phyloP scores from a whole-genome alignment of 2,113 vertebrate genomes.

The Hypocryptadius cinnamomeus region DNA sequence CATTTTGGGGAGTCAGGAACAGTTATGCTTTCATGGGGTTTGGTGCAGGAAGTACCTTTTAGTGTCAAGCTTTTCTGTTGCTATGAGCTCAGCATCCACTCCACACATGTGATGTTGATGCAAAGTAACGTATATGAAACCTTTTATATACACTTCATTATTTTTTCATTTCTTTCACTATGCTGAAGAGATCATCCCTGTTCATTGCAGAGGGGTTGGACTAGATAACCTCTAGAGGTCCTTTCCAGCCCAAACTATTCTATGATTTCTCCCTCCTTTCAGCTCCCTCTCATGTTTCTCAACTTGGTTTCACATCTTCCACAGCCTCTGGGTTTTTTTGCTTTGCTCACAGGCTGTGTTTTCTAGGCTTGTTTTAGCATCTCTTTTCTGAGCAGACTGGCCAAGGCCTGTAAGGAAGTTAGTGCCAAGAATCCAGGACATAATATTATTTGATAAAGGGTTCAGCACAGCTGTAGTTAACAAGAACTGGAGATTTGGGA shows the following conservation, averaged over 20 bases:
- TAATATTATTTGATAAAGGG: neutral
- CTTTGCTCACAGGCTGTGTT: neutral
- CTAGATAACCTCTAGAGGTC: neutral
- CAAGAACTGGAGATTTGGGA: neutral
- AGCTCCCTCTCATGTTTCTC: neutral
- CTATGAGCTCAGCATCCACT: conserved; percentile 28
- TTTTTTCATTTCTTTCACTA: neutral
- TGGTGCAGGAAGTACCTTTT: conserved; percentile 44
- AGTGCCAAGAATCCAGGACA: neutral
- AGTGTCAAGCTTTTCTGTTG: neutral
- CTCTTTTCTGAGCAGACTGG: neutral
- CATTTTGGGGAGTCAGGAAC: conserved; percentile 49
- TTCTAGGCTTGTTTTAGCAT: neutral
- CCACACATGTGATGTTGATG: neutral
- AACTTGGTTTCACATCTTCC: neutral
- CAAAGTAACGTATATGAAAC: neutral
- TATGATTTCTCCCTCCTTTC: neutral
- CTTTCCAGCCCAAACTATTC: neutral
- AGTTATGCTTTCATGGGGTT: conserved; percentile 34
- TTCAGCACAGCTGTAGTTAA: neutral
- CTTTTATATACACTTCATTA: neutral
- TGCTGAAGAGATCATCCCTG: neutral
- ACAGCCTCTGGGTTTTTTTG: neutral
- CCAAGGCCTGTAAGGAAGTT: neutral
- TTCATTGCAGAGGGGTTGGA: neutral